These are phyloP conservation scores for Fulmarus glacialis DNA, from an alignment of 2,113 vertebrate genomes.

Conservation along the genomic window DNA sequence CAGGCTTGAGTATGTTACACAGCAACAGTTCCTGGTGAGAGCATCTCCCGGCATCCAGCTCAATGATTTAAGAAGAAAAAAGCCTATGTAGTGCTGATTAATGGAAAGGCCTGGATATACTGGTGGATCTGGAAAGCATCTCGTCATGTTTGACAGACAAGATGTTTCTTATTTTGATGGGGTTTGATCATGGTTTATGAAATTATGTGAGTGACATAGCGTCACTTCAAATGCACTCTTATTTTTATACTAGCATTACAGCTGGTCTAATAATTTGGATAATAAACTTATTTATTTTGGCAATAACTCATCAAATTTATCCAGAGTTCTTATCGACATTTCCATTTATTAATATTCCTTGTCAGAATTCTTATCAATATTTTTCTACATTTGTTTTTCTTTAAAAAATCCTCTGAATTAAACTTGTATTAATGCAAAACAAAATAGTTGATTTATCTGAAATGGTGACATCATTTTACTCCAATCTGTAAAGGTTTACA, in stretches of 20 bases:
- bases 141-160: constrained; percentile 36
- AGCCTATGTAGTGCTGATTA: background rate
- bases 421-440: background rate
- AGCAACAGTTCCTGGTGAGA: constrained; percentile 29
- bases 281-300: constrained; percentile 45
- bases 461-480: background rate
- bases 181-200: constrained; percentile 55
- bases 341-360: constrained; percentile 45
- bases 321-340: constrained; percentile 36
- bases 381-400: constrained; percentile 30
- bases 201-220: constrained; percentile 35
- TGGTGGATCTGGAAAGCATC: constrained; percentile 47
- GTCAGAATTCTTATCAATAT: constrained; percentile 20
- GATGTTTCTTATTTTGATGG: constrained; percentile 47
- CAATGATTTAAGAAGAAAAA: background rate
- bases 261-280: constrained; percentile 45
- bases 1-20: background rate
- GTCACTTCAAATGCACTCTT: background rate
- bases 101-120: constrained; percentile 3
- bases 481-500: background rate
- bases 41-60: background rate
- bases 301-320: constrained; percentile 11
- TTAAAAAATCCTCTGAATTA: background rate
- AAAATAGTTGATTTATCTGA: background rate
- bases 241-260: constrained; percentile 31